Base-by-base conservation (phyloP, 2,113 vertebrate genomes). In the Dromas ardeola region DNA sequence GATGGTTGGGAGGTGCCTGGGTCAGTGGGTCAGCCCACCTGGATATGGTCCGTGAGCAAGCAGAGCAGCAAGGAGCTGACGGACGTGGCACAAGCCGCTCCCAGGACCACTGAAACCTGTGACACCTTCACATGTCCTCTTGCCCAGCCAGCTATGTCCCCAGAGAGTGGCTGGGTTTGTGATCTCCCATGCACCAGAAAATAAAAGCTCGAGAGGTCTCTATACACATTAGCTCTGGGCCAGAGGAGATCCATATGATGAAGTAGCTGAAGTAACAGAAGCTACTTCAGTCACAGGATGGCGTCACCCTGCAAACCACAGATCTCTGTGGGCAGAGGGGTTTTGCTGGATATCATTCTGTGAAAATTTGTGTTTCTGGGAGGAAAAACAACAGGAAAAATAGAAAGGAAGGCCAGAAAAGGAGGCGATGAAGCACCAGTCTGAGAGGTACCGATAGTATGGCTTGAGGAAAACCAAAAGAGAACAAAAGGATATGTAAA, bases 1-100 rank as follows among this genome's bases (percentile, higher is more conserved):
- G 38, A 19, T 62, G 27, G 50, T 3, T 71, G 38, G 27, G 27
- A 27, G 15, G 12, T 63, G 38, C 67, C 87, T 87, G 70, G 29
- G 38, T 73, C 36, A 61, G 26, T 0, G 2, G 36, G 22, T 21
- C 61, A 38, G 19, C 30, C 86, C 23, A 15, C 29, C 40, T 38
- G 21, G 2, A 6, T 27, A 26, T 1, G 56, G 63, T 16, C 40
- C 0, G 0, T 16, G 30, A 76, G 52, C 18, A 85, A 52, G 22
- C 6, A 14, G 29, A 93, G 55, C 49, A 73, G 34, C 25, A 59
- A 66, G 42, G 22, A 71, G 43, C 22, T 80, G 66, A 55, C 0
- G 0, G 32, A 67, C 0, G 0, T 29, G 32, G n/a, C 42, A 15
- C 23, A 5, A 85, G 55, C 82, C 73, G 50, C 36, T 73, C 59